Conservation (phyloP, 2,797 vertebrate genomes). For the Xenopus petersii region DNA sequence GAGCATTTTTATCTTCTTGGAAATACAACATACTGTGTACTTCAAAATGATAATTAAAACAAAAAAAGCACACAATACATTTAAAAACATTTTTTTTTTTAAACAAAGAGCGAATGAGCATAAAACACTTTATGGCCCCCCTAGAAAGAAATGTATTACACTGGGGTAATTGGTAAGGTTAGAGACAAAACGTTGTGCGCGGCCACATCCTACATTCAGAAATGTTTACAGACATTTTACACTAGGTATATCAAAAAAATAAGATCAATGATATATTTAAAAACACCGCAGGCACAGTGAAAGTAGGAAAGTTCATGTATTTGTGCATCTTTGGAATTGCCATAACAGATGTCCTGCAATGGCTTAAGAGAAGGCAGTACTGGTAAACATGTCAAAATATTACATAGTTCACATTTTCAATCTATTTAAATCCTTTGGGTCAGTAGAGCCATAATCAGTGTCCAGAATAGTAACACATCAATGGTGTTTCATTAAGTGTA, state of each 20-base stretch:
- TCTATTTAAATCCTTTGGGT: neutral
- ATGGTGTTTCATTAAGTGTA: constrained; percentile 74
- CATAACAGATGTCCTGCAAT: neutral
- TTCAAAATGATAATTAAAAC: too few species aligned
- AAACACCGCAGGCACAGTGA: neutral
- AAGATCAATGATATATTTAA: neutral
- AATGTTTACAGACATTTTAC: neutral
- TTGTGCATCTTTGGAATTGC: neutral
- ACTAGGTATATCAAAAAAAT: neutral
- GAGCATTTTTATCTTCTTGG: too few species aligned
- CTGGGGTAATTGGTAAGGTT: neutral
- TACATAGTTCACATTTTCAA: neutral
- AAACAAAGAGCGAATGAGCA: neutral
- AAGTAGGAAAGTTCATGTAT: neutral
- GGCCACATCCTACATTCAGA: too few species aligned
- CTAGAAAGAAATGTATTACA: neutral
- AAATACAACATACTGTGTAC: too few species aligned
- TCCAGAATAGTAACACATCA: too few species aligned
- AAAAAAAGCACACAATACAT: too few species aligned
- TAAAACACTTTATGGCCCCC: neutral
- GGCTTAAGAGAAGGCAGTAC: neutral
- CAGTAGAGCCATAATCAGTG: neutral
- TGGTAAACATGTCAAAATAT: neutral
- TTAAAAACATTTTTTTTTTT: neutral
- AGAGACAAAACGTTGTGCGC: neutral